phyloP scores from a whole-genome alignment of 2,113 vertebrate genomes.

The Neotoma lepida region DNA sequence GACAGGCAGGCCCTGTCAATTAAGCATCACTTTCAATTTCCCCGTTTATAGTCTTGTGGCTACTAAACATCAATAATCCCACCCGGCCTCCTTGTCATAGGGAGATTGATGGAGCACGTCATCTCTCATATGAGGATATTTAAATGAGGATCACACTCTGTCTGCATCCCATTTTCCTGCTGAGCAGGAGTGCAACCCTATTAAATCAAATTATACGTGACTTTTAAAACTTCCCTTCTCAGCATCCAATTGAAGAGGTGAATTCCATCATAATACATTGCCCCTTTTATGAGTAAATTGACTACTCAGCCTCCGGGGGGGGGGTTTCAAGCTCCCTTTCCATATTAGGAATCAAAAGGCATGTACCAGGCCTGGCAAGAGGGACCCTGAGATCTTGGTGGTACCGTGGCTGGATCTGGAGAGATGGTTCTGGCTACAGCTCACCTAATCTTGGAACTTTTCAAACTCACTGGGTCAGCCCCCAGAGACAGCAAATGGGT shows the following conservation, averaged over 20 bases:
- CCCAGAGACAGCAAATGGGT: not conserved
- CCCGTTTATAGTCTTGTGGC: constrained; percentile 91
- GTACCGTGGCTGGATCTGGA: accelerated
- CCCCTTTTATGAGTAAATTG: constrained; percentile 32
- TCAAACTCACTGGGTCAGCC: not conserved
- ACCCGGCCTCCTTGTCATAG: constrained; percentile 89
- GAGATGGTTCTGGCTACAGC: not conserved
- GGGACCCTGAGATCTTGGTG: not conserved
- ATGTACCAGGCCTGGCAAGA: accelerated
- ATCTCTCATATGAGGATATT: constrained; percentile 89
- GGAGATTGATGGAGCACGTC: constrained; percentile 93
- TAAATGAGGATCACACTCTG: constrained; percentile 91
- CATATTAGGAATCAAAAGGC: not conserved
- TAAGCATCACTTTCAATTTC: constrained; percentile 93
- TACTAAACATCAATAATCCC: constrained; percentile 93
- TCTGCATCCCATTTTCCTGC: constrained; percentile 87
- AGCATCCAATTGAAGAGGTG: constrained; percentile 48
- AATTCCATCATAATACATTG: constrained; percentile 39
- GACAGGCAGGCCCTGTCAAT: constrained; percentile 91
- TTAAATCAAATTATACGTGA: constrained; percentile 67
- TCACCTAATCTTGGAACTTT: accelerated
- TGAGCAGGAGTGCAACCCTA: constrained; percentile 73
- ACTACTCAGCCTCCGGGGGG: constrained; percentile 20
- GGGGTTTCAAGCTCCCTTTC: not conserved
- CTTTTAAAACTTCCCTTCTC: constrained; percentile 53